Base-by-base conservation (phyloP, 2,888 invertebrate species). In the Platycheirus albimanus region DNA sequence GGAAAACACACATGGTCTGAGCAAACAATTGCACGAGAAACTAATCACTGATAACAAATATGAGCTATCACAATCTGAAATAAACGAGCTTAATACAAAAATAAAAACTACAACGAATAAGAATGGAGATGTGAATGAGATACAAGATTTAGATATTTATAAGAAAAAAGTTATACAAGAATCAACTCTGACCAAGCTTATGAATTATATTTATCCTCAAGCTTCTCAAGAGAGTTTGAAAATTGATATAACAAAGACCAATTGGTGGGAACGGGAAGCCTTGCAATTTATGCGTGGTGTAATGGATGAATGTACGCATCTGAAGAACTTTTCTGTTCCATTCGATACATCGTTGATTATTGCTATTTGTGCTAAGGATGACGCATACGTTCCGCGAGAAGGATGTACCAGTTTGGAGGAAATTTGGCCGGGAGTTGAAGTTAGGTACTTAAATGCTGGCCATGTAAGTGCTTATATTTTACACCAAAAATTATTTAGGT, bases 271-370 rank as follows among this genome's bases (percentile, higher is more conserved):
- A 89, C 93, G 94, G 86, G 96, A 97, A 90, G 96, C 97, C 0
- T 87, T 97, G 67, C 96, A 96, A 91, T 98, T 99, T 89, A 99
- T 99, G 99, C 92, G 96, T 56, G 98, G 98, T 0, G 95, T 99
- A 86, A 99, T 99, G 99, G 99, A 99, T 89, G 98, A 99, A 90
- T 99, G 98, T 89, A 99, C 99, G 0, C 98, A 99, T 91, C 92
- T 99, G 43, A 96, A 95, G 85, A 98, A 99, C 91, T 99, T 98
- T 89, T 95, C 97, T 1, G 92, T 94, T 13, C 96, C 96, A 0
- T 94, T 94, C 58, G 99, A 99, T 88, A 96, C 98, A 0, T 95
- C 95, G 8, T 92, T 99, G 61, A 96, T 98, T 77, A 98, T 97
- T 91, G 96, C 97, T 15, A 95, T 99, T 1, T 95, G 96, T 87